phyloP scores from a whole-genome alignment of 2,797 vertebrate species.

The Alfaro cultratus region DNA sequence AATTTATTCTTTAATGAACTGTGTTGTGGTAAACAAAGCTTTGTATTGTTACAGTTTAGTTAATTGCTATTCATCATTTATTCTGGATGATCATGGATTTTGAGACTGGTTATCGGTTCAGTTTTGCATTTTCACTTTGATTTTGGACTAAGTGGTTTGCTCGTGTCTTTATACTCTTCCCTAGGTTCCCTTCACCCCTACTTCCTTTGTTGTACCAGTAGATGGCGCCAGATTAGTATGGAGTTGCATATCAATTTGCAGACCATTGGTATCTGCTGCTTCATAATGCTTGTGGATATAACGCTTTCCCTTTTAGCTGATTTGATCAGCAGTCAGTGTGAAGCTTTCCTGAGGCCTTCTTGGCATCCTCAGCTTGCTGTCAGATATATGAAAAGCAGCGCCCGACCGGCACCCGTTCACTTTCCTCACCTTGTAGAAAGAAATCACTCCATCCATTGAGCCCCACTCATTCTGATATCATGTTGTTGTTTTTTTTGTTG shows the following conservation, averaged over 20 bases:
- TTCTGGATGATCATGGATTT: conserved; percentile 27
- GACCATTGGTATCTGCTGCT: too few relatives aligned
- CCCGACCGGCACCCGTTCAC: conserved; percentile 1
- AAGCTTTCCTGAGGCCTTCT: neutral
- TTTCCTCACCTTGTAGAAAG: conserved; percentile 20
- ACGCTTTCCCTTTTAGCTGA: neutral
- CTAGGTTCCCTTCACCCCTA: neutral
- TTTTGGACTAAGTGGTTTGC: neutral
- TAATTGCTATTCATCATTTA: conserved; percentile 3
- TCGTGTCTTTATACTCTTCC: neutral
- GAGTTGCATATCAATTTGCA: conserved; percentile 10
- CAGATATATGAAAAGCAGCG: conserved; percentile 5
- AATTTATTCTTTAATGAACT: neutral
- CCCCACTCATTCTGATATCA: conserved; percentile 51
- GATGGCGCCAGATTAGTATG: conserved; percentile 50
- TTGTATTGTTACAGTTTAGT: conserved; percentile 10
- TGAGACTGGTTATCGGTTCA: conserved; percentile 2
- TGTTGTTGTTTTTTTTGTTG: conserved; percentile 30
- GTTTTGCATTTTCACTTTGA: conserved; percentile 11
- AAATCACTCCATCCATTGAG: conserved; percentile 65
- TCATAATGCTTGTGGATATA: neutral
- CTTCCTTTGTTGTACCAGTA: conserved; percentile 42
- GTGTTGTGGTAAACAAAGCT: conserved; percentile 4
- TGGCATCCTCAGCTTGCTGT: conserved; percentile 1
- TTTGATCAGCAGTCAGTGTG: conserved; percentile 6